Base-by-base conservation (phyloP, 2,113 vertebrate species). In the Nothobranchius kuhntae region DNA sequence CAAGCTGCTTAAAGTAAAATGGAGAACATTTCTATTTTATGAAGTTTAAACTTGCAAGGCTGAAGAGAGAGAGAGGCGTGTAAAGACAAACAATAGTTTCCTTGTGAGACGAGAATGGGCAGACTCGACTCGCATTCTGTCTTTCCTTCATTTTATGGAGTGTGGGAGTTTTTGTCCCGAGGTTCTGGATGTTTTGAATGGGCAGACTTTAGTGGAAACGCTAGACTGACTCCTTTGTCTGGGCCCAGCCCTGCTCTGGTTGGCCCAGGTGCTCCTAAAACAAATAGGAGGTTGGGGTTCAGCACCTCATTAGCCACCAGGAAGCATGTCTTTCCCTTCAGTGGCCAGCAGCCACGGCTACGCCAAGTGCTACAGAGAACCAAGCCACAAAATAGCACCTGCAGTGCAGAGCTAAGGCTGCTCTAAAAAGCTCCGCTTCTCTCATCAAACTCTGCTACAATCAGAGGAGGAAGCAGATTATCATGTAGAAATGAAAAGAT, bases 71-170 rank as follows among this genome's bases (percentile, higher is more conserved):
- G 75, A 65, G 79, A 76, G 75, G 56, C 26, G 63, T 74, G 52
- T 64, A 62, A 59, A 59, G 60, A 78, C 66, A 76, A 88, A 88
- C 80, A 93, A 92, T 85, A 81, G 79, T 63, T 85, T 87, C 83
- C 82, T 91, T 93, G 89, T 93, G 73, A 44, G 48, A 61, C 71
- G 73, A 79, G 70, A 85, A 81, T 65, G 78, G 77, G 68, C 56
- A 73, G 66, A 58, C 65, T 80, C 67, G 5, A 64, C 79, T 76
- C 40, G 21, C 74, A 71, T 81, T 89, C 69, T 70, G 66, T 81
- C 81, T 77, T 84, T 75, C 69, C 82, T 87, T 87, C 78, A 75
- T 78, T 90, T 87, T 87, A 89, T 87, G 68, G 86, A 86, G 87
- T 89, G 86, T 90, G 83, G 87, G 86, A 84, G 86, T 83, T 85